Base-by-base conservation (phyloP, 2,797 vertebrate species). In the Limnodromus scolopaceus region DNA sequence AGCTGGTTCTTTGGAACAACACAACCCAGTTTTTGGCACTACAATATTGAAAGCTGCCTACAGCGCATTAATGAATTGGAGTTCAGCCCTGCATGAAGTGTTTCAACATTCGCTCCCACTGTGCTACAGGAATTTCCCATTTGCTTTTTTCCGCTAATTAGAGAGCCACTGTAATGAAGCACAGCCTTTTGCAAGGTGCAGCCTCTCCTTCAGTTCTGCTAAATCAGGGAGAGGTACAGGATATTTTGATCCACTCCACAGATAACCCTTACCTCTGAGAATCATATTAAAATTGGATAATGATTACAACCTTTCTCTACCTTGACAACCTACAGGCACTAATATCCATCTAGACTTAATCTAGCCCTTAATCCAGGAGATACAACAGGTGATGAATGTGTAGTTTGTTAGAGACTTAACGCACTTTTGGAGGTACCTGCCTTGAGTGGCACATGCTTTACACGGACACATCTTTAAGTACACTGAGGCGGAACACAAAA, bases 91-190 rank as follows among this genome's bases (percentile, higher is more conserved):
- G 89, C 74, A 39, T 72, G 38, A 93, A 92, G 55, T 10, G 74
- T 89, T 89, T 61, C 43, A 27, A 69, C 85, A 61, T 54, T 78
- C 66, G 2, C 85, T 74, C 95, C 96, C 54, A 87, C 95, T 81
- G 91, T 8, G 89, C 80, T 88, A 36, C 49, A 94, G 78, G 53
- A 96, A 92, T 55, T 93, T 70, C 92, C 46, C 45, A 15, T 61
- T 91, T 82, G 81, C n/a, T 70, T 93, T 87, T 90, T 61, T 15
- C 60, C 0, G 1, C 89, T 92, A 84, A 96, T 97, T 95, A 95
- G 61, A 16, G 70, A 64, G 54, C 36, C 38, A 6, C 39, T 32
- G 43, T 63, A 36, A 87, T 54, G 82, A 76, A 79, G 34, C 45
- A 5, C 2, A 1, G 76, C 69, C 49, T 65, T 55, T 8, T 7